These are phyloP conservation scores for Cryptophagus acutangulus DNA, from an alignment of 2,888 invertebrate genomes.

Conservation along the genomic window DNA sequence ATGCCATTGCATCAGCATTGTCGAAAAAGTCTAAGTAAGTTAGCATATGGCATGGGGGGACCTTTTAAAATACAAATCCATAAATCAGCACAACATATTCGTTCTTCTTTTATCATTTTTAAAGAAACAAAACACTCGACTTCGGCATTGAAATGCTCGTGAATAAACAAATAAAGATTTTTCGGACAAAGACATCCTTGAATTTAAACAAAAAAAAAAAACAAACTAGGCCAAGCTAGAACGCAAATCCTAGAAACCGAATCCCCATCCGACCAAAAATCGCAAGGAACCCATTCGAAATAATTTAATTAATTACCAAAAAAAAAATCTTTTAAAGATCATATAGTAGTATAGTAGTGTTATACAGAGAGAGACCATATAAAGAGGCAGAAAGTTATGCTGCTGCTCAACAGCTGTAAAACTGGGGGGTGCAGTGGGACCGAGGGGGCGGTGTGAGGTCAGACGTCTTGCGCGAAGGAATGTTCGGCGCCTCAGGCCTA, in stretches of 20 bases:
- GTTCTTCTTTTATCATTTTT: neutral
- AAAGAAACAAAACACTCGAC: neutral
- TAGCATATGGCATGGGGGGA: too few relatives aligned
- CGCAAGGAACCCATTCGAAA: neutral
- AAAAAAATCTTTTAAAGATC: too few relatives aligned
- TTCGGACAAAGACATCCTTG: constrained; percentile 9
- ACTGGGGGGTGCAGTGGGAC: constrained; percentile 22
- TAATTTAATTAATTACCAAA: neutral
- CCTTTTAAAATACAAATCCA: neutral
- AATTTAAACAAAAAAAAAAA: neutral
- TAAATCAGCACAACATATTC: constrained; percentile 1
- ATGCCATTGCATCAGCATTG: too few relatives aligned
- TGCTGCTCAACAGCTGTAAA: constrained; percentile 25
- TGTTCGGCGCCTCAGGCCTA: constrained; percentile 54
- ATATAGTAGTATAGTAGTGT: too few relatives aligned
- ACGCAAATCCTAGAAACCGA: neutral
- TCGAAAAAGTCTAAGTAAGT: too few relatives aligned
- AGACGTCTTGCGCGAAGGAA: constrained; percentile 46
- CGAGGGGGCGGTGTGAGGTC: constrained; percentile 40
- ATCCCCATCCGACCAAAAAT: neutral
- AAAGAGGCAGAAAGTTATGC: constrained; percentile 15
- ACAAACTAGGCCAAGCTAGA: constrained; percentile 5
- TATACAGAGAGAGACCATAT: neutral
- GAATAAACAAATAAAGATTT: neutral
- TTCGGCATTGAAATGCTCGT: constrained; percentile 1